phyloP scores from a whole-genome alignment of 2,113 vertebrate species.

The Dicrurus megarhynchus region DNA sequence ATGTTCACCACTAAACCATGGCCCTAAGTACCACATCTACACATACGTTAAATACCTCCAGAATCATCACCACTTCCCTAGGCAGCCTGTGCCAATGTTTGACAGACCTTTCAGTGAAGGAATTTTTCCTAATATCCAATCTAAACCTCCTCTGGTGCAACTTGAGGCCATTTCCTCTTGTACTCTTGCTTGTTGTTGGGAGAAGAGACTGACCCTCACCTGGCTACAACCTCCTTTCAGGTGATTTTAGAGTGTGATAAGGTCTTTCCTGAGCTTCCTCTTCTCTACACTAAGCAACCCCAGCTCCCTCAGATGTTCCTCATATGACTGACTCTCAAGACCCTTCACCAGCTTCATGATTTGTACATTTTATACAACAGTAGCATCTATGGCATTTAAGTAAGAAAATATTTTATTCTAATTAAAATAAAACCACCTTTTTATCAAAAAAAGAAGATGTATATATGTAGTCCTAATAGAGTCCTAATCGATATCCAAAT shows the following conservation, averaged over 20 bases:
- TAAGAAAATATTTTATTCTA: not conserved
- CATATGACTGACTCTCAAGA: not conserved
- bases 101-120: fast-evolving
- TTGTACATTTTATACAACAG: not conserved
- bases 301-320: not conserved
- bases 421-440: not conserved
- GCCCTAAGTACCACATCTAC: too few species aligned
- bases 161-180: not conserved
- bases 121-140: not conserved
- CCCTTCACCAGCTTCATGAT: fast-evolving
- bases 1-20: not conserved
- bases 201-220: not conserved
- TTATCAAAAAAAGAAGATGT: not conserved
- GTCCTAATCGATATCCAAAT: not conserved
- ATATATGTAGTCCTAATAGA: not conserved
- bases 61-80: not conserved
- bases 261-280: not conserved
- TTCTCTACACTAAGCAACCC: not conserved
- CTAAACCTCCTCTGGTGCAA: not conserved
- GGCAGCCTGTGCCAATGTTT: not conserved
- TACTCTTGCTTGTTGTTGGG: not conserved
- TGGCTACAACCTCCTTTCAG: not conserved
- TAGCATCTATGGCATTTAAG: not conserved
- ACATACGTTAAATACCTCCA: fast-evolving
- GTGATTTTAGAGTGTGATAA: not conserved